Base-by-base conservation (phyloP, 1,140 invertebrate genomes). In the Drosophila lowei region DNA sequence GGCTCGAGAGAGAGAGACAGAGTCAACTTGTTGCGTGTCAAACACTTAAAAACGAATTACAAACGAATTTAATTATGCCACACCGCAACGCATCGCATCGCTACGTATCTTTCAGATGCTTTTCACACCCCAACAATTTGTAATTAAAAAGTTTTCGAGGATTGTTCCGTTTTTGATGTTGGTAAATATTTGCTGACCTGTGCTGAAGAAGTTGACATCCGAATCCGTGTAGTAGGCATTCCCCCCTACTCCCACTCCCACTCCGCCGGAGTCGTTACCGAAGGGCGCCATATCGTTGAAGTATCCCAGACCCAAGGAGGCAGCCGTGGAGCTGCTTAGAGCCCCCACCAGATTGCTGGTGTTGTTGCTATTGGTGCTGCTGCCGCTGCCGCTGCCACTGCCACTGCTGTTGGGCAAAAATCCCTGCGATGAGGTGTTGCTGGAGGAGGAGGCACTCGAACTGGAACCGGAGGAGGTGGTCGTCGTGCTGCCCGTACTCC, bases 171-270 rank as follows among this genome's bases (percentile, higher is more conserved):
- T 70, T 88, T 86, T 88, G 83, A 88, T 83, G 83, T 88, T 49
- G 56, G 74, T 73, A 86, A 86, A 86, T 86, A 86, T 86, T 86
- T 88, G 81, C 60, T 60, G 44, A 85, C 66, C 63, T 64, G 55
- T 90, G 56, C 89, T 90, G 54, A 90, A 90, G 79, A 90, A 90
- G 72, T 90, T 90, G 54, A 90, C 81, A 90, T 90, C 89, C 67
- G 90, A 73, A 15, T 90, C 88, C 38, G 88, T 90, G 71, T 90
- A 90, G 46, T 90, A 90, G 23, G 88, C 62, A 56, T 79, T 90
- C 34, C 67, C 77, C 86, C 85, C 34, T 0, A 38, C 34, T 3
- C 34, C 34, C 34, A 38, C 34, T 38, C 34, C 34, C 34, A 38
- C 34, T 5, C 34, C 34, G 2, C 3, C 34, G 1, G 34, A 38